Evolutionary conservation across 2,797 vertebrate species (phyloP).

Genomic region (Anguilla anguilla): DNA sequence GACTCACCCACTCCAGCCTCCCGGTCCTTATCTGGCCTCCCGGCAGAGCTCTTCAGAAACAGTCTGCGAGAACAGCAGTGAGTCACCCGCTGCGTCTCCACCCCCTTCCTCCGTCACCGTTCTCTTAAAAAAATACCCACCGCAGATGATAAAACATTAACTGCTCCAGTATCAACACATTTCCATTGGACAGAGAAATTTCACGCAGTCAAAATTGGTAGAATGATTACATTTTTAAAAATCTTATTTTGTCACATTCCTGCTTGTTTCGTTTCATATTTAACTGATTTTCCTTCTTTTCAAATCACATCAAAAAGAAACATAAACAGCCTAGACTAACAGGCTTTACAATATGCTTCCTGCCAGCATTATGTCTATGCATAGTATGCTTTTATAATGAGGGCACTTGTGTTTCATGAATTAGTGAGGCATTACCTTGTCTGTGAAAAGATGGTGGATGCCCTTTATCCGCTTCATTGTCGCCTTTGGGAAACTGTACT

Average conservation of each 20-base stretch:
- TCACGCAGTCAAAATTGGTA: neutral
- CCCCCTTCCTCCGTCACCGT: slow-evolving; percentile 47
- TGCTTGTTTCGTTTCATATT: neutral
- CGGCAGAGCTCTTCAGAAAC: slow-evolving; percentile 50
- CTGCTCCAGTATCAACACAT: neutral
- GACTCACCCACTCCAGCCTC: slow-evolving; percentile 71
- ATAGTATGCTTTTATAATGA: neutral
- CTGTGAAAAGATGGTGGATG: neutral
- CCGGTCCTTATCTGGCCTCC: slow-evolving; percentile 63
- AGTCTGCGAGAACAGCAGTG: slow-evolving; percentile 57
- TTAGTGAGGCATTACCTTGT: neutral
- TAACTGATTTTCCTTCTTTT: too few species aligned
- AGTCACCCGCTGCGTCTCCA: slow-evolving; percentile 55
- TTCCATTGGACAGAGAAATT: neutral
- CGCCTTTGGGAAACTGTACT: neutral
- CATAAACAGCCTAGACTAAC: neutral
- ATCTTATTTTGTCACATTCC: neutral
- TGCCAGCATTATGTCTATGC: neutral
- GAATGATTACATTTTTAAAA: neutral
- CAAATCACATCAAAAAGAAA: neutral
- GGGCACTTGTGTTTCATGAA: neutral
- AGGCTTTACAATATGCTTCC: neutral
- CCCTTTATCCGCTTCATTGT: neutral
- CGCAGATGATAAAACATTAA: slow-evolving; percentile 5
- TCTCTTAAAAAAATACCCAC: slow-evolving; percentile 24